phyloP scores from a whole-genome alignment of 1,140 invertebrate species.

The Zaprionus camerounensis region DNA sequence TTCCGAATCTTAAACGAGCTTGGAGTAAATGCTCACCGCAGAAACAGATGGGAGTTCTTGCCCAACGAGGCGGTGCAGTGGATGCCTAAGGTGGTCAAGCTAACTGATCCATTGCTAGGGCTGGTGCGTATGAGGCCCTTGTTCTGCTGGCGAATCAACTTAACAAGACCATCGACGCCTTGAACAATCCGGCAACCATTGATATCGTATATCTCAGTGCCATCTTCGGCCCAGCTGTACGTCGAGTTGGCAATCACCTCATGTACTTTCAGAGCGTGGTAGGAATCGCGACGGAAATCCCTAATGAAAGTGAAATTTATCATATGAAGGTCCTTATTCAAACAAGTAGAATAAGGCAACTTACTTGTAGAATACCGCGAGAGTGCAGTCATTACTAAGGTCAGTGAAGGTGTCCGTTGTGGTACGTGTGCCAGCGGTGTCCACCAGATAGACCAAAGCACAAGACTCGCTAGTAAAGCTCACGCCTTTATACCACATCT shows the following conservation, averaged over 20 bases:
- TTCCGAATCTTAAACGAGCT: neutral
- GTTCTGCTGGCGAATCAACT: constrained; percentile 92
- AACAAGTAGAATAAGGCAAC: neutral
- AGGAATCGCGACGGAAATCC: constrained; percentile 89
- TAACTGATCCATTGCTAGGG: constrained; percentile 92
- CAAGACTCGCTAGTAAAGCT: constrained; percentile 93
- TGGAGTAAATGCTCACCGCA: constrained; percentile 85
- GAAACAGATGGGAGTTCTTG: constrained; percentile 92
- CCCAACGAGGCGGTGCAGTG: constrained; percentile 93
- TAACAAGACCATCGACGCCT: constrained; percentile 91
- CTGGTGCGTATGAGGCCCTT: constrained; percentile 92
- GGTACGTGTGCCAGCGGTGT: constrained; percentile 92
- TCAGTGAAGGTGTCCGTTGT: constrained; percentile 94
- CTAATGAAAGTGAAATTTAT: constrained; percentile 61
- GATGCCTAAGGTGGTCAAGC: constrained; percentile 91
- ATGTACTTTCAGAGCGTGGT: constrained; percentile 89
- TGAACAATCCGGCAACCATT: constrained; percentile 92
- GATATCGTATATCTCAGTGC: constrained; percentile 93
- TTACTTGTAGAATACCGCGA: constrained; percentile 91
- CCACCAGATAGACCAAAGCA: constrained; percentile 93
- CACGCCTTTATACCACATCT: constrained; percentile 96
- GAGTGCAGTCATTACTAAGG: constrained; percentile 91
- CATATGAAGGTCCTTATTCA: neutral
- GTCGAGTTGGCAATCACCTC: constrained; percentile 88
- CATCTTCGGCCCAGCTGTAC: constrained; percentile 91